Evolutionary conservation across 2,113 vertebrate genomes (phyloP), one percentile per base, ranked within the genome.

Genomic region (Corythornis vintsioides): DNA sequence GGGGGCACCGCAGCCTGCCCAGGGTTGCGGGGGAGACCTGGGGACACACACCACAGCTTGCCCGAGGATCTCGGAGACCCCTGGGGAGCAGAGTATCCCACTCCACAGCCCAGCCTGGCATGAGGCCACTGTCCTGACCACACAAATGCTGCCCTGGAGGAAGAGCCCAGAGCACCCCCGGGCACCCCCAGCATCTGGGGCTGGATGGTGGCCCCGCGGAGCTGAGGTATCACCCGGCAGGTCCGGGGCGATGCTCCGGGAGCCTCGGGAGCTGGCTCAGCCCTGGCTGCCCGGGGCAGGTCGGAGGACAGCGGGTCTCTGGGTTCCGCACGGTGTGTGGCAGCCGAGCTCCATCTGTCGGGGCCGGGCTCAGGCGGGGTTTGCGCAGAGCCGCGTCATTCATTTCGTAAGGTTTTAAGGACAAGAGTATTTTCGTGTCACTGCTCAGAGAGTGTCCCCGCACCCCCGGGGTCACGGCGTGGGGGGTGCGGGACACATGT

Each of bases 321-420:
- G 45, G 11, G 19, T 8, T 29, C 6, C 2, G 59, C 3, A 2
- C 6, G 0, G 10, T 1, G 7, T 12, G 48, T 1, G 31, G 72
- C 29, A 21, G 56, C 79, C 14, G 47, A 89, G 81, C 75, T 76
- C 93, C 89, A 76, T 33, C 93, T 88, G 50, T 71, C 3, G 93
- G 93, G 35, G 50, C 65, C 5, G 2, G 35, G 56, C 4, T 4
- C 24, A 2, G 6, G 69, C 3, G 7, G 22, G 21, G 18, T 29
- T 16, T 7, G 73, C 28, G 33, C 13, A 14, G 22, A 26, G 17
- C 50, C 13, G 15, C 50, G 24, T 26, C 15, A 26, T 52, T 26
- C 6, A 4, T 45, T 64, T 65, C 7, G 10, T 7, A 4, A 29
- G 12, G 0, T 14, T 15, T 13, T 28, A 53, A 53, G 28, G 15